Base-by-base conservation (phyloP, 2,113 vertebrate genomes). In the Hiodon tergisus region DNA sequence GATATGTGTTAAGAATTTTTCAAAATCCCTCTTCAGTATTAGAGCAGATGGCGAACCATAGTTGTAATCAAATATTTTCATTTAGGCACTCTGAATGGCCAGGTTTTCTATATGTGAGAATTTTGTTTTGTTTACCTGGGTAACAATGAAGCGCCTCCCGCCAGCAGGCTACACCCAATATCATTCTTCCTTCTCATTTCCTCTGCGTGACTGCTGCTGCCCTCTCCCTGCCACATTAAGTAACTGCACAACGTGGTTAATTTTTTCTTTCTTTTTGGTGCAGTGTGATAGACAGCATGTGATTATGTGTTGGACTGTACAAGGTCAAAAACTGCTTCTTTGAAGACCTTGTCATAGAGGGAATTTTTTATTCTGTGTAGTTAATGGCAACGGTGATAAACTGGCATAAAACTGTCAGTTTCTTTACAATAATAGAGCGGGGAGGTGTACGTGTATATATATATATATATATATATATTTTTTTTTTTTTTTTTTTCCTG, bases 261-360 rank as follows among this genome's bases (percentile, higher is more conserved):
- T 17, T 60, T 58, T 54, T 71, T 76, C 78, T 78, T 63, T 69
- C 66, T 69, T 73, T 69, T 77, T 86, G 85, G 77, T 86, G 85
- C 85, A 84, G 81, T 86, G 80, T 87, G 80, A 85, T 59, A 69
- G 80, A 79, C 79, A 80, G 82, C 82, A 72, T 47, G 62, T 75
- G 53, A 62, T 59, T 72, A 71, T 71, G 67, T 71, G 69, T 72
- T 77, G 71, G 67, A 76, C 82, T 81, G 58, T 9, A 47, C 79
- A 83, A 85, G 80, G 80, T 84, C 83, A 79, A 67, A 77, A n/a
- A 11, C 17, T 31, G 53, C 62, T 57, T 47, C 31, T 61, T 6
- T 51, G 50, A 50, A n/a, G 53, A 16, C 8, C 13, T 48, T 58
- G 68, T 2, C 75, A 72, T 59, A 65, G 73, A 75, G 71, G n/a